Percentiles rank a stretch among this genome's conserved stretches.
Evolutionary conservation across 1,140 invertebrate genomes (phyloP).

Genomic region (Hylaeus anthracinus): DNA sequence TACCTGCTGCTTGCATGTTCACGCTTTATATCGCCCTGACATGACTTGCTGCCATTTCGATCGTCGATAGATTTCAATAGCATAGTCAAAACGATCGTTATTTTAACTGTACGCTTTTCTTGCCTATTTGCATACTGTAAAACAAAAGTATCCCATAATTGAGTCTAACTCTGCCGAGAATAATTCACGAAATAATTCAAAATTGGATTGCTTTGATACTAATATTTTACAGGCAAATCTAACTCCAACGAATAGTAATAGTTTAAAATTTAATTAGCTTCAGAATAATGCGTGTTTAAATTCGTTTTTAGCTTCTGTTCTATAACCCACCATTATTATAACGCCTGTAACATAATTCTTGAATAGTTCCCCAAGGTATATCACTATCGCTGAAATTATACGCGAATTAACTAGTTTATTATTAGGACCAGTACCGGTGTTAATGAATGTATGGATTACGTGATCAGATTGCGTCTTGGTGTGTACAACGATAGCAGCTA

Average conservation of each 20-base stretch:
- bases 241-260: conserved; percentile 7
- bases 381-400: not conserved
- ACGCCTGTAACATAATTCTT: not conserved
- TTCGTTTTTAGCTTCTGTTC: not conserved
- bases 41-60: conserved; percentile 22
- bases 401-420: not conserved
- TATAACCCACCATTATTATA: not conserved
- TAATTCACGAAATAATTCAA: no score
- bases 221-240: no score
- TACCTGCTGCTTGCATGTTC: not conserved
- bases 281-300: not conserved
- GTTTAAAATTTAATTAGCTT: not conserved
- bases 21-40: not conserved
- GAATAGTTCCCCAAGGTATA: not conserved
- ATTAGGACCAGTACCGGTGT: not conserved
- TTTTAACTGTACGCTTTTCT: not conserved
- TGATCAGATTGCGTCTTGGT: no score
- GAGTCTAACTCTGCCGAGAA: no score
- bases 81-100: conserved; percentile 11
- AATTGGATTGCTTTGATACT: no score
- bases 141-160: not conserved
- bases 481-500: no score
- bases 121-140: not conserved
- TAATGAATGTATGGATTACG: not conserved
- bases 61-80: conserved; percentile 36